Evolutionary conservation across 2,888 invertebrate species (phyloP), one percentile per base, ranked within the genome.

Genomic region (Catocala fraxini): DNA sequence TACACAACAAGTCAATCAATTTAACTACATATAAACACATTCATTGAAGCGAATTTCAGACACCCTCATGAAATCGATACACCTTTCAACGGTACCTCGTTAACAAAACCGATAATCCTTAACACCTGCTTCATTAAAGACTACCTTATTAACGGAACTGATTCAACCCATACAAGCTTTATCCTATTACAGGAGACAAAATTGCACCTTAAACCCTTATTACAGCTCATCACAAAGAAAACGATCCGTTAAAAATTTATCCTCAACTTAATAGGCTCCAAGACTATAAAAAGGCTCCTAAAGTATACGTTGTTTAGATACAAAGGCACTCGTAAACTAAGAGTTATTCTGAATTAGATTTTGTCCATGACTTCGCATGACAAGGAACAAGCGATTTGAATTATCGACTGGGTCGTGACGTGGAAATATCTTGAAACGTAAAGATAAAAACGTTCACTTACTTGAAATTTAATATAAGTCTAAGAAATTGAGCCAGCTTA

Each of bases 161-260:
- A 55, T 55, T 13, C 12, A 41, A 59, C 12, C 46, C 51, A 47
- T 51, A 13, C 34, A 62, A 39, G 65, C 51, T 13, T 43, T 10
- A 45, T 11, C 42, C 67, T 54, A 59, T 70, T 63, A 73, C 59
- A 59, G 10, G 10, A 48, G 48, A 68, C 61, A 67, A 73, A 75
- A 76, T 63, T 51, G 56, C 68, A 68, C 63, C 63, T 68, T 71
- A 70, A 75, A 67, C 54, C 65, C 51, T 55, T 63, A 66, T 68
- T 63, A 71, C 66, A 51, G 60, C 56, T 47, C 66, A 65, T 68
- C 70, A 75, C 73, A 71, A 75, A 65, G 65, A 61, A 73, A 68
- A 56, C 13, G 51, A 46, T 62, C 56, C 63, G 63, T 76, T 75
- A 73, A 75, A 75, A 75, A 70, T 73, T 66, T 75, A 75, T 73